Percentiles rank a stretch among this genome's conserved stretches.
phyloP scores from a whole-genome alignment of 2,113 vertebrate species.

The Lynx canadensis region DNA sequence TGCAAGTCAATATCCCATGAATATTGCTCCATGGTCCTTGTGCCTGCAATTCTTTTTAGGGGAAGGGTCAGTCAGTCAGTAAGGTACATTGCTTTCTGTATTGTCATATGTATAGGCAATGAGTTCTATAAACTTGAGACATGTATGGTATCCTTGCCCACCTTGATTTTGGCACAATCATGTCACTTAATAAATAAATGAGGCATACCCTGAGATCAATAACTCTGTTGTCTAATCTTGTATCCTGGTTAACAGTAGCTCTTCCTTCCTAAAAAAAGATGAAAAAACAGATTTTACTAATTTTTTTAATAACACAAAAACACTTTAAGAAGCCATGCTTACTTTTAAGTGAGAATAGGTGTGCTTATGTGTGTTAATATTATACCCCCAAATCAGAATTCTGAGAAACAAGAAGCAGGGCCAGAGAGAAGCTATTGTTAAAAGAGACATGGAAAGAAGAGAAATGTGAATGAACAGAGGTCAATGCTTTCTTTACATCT shows the following conservation, averaged over 20 bases:
- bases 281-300: slow-evolving; percentile 37
- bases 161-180: background rate
- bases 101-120: background rate
- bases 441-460: background rate
- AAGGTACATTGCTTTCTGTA: background rate
- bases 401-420: background rate
- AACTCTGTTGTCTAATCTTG: slow-evolving; percentile 97
- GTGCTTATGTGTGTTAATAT: background rate
- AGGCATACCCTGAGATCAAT: slow-evolving; percentile 97
- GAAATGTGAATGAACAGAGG: slow-evolving; percentile 6
- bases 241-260: slow-evolving; percentile 99
- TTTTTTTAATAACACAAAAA: slow-evolving; percentile 47
- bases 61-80: background rate
- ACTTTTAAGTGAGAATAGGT: slow-evolving; percentile 16
- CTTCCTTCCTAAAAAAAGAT: slow-evolving; percentile 92
- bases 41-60: background rate
- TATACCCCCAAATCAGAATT: background rate
- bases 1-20: background rate
- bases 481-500: background rate
- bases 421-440: background rate
- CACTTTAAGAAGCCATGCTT: slow-evolving; percentile 15
- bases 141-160: background rate
- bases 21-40: background rate
- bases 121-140: background rate
- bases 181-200: slow-evolving; percentile 54